Conservation (phyloP, 2,888 invertebrate genomes). For the Melieria picta region DNA sequence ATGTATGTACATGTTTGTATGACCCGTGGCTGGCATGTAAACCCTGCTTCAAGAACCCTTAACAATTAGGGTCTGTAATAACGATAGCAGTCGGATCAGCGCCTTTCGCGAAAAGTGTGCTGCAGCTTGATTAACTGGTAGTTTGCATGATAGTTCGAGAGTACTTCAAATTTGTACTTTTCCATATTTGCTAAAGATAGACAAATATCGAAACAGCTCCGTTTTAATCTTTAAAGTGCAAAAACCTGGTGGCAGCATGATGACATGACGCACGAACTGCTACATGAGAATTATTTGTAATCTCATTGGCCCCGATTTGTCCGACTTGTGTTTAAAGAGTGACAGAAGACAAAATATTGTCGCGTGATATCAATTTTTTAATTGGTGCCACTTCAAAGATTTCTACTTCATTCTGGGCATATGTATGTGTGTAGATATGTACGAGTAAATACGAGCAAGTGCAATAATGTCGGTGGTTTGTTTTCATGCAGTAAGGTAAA, state of each 20-base stretch:
- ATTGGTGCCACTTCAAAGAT: conserved; percentile 1
- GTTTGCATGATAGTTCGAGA: no score
- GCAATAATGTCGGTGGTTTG: neutral
- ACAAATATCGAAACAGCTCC: no score
- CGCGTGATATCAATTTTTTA: no score
- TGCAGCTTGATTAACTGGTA: no score
- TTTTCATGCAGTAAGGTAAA: neutral
- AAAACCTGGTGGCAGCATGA: conserved; percentile 20
- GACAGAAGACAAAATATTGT: neutral
- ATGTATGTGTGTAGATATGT: neutral
- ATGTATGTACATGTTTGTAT: no score
- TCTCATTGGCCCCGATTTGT: conserved; percentile 26
- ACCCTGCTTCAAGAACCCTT: no score
- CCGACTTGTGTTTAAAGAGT: conserved; percentile 17
- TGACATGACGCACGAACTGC: conserved; percentile 22
- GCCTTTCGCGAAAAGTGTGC: no score
- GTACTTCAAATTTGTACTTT: no score
- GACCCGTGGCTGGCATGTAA: no score
- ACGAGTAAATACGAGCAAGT: neutral
- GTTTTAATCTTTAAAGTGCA: conserved; percentile 6
- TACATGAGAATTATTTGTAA: conserved; percentile 22
- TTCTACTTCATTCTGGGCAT: neutral
- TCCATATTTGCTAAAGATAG: no score
- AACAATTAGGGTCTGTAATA: no score
- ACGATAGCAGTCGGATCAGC: no score